Evolutionary conservation across 2,113 vertebrate genomes (phyloP).

Genomic region (Otis tarda): DNA sequence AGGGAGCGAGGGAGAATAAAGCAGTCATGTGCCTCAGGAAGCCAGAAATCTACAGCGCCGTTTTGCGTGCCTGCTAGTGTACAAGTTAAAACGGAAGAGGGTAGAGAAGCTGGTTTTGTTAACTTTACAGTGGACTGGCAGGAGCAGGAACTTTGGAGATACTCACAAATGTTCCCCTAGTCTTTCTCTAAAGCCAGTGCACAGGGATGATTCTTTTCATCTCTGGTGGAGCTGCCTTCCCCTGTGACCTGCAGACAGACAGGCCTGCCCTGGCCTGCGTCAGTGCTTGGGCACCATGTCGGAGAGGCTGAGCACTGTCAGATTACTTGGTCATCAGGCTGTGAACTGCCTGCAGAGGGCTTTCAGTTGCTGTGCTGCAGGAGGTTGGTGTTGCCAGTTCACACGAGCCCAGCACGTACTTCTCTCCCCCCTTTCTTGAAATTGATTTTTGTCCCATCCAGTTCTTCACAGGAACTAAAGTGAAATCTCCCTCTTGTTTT

Average conservation of each 20-base stretch:
- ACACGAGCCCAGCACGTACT: rapidly evolving
- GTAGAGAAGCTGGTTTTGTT: neutral
- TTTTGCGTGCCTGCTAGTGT: neutral
- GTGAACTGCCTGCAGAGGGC: neutral
- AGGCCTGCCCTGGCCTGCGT: neutral
- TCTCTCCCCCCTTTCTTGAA: neutral
- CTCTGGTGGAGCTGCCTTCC: neutral
- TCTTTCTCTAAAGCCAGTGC: neutral
- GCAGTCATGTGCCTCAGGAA: neutral
- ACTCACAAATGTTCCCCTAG: neutral
- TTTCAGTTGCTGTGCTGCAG: neutral
- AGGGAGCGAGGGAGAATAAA: neutral
- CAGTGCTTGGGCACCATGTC: neutral
- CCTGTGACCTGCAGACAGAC: neutral
- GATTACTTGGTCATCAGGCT: rapidly evolving
- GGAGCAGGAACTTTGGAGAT: neutral
- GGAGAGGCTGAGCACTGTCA: neutral
- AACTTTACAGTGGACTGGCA: neutral
- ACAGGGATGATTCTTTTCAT: neutral
- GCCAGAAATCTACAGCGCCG: neutral
- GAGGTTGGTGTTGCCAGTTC: neutral
- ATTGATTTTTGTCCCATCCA: neutral
- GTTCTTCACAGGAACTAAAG: neutral
- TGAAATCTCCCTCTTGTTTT: constrained; percentile 39
- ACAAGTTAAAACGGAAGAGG: neutral